These are phyloP conservation scores for Apogon talboti DNA, from an alignment of 2,797 vertebrate genomes.

Conservation along the genomic window DNA sequence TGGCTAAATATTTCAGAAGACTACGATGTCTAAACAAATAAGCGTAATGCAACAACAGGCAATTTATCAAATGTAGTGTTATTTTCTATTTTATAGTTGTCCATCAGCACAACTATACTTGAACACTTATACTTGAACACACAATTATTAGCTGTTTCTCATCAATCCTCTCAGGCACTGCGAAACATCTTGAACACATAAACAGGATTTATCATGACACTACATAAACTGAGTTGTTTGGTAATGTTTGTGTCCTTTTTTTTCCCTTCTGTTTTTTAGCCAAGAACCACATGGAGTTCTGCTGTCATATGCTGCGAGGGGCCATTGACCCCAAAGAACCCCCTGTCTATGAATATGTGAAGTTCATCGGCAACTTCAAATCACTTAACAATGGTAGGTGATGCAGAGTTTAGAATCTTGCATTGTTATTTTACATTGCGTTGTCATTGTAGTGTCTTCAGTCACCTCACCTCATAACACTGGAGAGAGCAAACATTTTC, in stretches of 20 bases:
- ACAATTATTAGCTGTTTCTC: neutral
- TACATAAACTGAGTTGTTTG: slow-evolving; percentile 3
- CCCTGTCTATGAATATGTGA: slow-evolving; percentile 95
- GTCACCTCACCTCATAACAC: neutral
- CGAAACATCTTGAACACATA: neutral
- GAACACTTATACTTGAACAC: no score
- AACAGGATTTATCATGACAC: neutral
- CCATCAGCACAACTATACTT: no score
- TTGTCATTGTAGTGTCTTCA: slow-evolving; percentile 83
- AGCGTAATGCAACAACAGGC: no score
- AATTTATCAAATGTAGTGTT: no score
- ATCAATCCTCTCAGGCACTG: neutral
- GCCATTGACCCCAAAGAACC: slow-evolving; percentile 92
- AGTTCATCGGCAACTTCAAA: slow-evolving; percentile 98
- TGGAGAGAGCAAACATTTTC: neutral
- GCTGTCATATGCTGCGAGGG: slow-evolving; percentile 97
- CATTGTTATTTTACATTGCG: slow-evolving; percentile 77
- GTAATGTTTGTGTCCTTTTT: neutral
- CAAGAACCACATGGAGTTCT: slow-evolving; percentile 98
- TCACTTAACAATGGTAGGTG: slow-evolving; percentile 92
- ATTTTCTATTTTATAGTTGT: no score
- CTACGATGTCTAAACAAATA: no score
- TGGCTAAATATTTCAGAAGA: no score
- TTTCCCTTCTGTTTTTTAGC: slow-evolving; percentile 79
- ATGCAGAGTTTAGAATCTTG: neutral